These are phyloP conservation scores for Adineta ricciae DNA, from an alignment of 2,888 invertebrate genomes.

Conservation along the genomic window DNA sequence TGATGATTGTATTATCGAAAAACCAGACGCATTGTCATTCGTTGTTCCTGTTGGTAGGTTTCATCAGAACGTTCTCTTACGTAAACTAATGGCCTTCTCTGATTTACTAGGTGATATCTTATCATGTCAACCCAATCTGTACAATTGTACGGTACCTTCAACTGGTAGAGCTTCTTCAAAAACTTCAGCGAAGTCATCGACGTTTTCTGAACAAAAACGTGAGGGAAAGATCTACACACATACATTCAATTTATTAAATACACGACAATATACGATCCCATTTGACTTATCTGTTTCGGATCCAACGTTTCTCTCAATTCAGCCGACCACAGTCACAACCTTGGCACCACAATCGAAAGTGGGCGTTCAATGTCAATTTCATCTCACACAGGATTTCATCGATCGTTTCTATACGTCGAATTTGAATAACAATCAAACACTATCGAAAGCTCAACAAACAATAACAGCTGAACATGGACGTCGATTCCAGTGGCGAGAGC, in stretches of 20 bases:
- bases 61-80: too few species aligned
- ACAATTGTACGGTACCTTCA: neutral
- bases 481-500: neutral
- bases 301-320: neutral
- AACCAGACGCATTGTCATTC: neutral
- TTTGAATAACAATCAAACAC: neutral
- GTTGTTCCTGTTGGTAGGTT: neutral
- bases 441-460: neutral
- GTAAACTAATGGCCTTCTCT: neutral
- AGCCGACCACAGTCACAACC: neutral
- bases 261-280: neutral
- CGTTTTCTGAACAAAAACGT: neutral
- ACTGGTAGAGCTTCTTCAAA: neutral
- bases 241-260: neutral
- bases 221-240: neutral
- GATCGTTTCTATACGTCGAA: neutral
- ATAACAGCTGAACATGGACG: neutral
- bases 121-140: neutral
- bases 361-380: neutral
- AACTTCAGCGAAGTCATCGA: neutral
- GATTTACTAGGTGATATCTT: neutral
- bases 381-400: neutral
- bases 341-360: neutral
- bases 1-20: neutral
- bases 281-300: neutral